Conservation (phyloP, 2,888 invertebrate species). For the Drosophila merina region DNA sequence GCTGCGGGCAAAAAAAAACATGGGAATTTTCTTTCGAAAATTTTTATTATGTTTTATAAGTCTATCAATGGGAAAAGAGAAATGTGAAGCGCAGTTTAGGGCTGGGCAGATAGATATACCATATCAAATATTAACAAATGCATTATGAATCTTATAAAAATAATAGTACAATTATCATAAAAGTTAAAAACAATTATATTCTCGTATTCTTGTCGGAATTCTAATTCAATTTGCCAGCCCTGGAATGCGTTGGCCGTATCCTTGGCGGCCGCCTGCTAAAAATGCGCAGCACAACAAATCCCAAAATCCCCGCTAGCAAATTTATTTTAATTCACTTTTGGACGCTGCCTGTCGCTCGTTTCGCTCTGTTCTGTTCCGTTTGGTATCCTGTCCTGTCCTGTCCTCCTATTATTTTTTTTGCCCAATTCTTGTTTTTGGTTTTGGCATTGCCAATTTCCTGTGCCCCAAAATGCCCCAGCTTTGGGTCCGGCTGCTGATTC, state of each 20-base stretch:
- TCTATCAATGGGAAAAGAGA: slow-evolving; percentile 21
- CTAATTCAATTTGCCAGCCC: slow-evolving; percentile 42
- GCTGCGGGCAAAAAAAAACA: slow-evolving; percentile 48
- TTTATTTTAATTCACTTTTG: slow-evolving; percentile 79
- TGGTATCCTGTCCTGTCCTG: slow-evolving; percentile 9
- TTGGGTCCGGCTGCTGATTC: slow-evolving; percentile 3
- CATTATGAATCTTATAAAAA: neutral
- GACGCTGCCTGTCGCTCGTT: slow-evolving; percentile 56
- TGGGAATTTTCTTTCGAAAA: slow-evolving; percentile 49
- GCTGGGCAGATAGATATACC: slow-evolving; percentile 11
- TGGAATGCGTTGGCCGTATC: slow-evolving; percentile 55
- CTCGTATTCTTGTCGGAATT: neutral
- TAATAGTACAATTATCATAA: neutral
- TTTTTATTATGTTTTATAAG: slow-evolving; percentile 53
- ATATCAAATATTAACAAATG: neutral
- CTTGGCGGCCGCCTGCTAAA: slow-evolving; percentile 62
- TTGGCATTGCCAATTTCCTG: slow-evolving; percentile 75
- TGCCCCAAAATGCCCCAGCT: slow-evolving; percentile 26
- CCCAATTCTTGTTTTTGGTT: slow-evolving; percentile 45
- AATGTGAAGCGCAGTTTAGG: slow-evolving; percentile 10
- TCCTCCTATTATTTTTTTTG: slow-evolving; percentile 11
- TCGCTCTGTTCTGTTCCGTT: slow-evolving; percentile 25
- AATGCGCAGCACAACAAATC: slow-evolving; percentile 78
- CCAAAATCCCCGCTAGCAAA: slow-evolving; percentile 78
- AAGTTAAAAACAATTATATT: neutral